Base-by-base conservation (phyloP, 2,888 invertebrate genomes). In the Coecobrya sp. region DNA sequence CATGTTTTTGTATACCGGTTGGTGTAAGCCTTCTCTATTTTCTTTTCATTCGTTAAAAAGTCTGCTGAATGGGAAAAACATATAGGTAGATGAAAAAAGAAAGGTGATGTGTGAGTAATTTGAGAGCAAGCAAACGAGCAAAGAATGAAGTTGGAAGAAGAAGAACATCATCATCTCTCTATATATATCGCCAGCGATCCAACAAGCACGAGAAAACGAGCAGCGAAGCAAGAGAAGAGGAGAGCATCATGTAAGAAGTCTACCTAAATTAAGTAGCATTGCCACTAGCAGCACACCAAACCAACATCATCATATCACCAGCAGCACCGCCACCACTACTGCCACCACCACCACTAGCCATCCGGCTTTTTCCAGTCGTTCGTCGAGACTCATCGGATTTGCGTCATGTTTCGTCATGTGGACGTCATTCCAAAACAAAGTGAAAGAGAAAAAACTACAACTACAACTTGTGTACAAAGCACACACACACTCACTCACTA, bases 351-450 rank as follows among this genome's bases (percentile, higher is more conserved):
- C 84, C 36, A 59, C 82, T 59, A 65, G 45, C 70, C 22, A 91
- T 62, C 59, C 65, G 70, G 89, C 73, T 82, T 91, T 85, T 87
- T 70, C 82, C 81, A 88, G 59, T 86, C 86, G 89, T 85, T 76
- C 89, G 91, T 91, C 88, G 92, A 91, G 84, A 89, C 93, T 94
- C 91, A 91, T 91, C 92, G 92, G 93, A 94, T 94, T 94, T 95
- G 95, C 95, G 95, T 95, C 95, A 95, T 94, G 94, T 94, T 93
- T 94, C 93, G 94, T 94, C 94, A 94, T 93, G 94, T 91, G 89
- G 94, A 94, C 95, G 95, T 95, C 95, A 95, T 93, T 93, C 94
- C 95, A 94, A 94, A 94, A 94, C 94, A 95, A 95, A 94, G 94
- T 82, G 91, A 92, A 93, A 86, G 76, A 88, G 49, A 16, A 89